Evolutionary conservation across 2,888 invertebrate genomes (phyloP).

Genomic region (Petrolisthes manimaculis): DNA sequence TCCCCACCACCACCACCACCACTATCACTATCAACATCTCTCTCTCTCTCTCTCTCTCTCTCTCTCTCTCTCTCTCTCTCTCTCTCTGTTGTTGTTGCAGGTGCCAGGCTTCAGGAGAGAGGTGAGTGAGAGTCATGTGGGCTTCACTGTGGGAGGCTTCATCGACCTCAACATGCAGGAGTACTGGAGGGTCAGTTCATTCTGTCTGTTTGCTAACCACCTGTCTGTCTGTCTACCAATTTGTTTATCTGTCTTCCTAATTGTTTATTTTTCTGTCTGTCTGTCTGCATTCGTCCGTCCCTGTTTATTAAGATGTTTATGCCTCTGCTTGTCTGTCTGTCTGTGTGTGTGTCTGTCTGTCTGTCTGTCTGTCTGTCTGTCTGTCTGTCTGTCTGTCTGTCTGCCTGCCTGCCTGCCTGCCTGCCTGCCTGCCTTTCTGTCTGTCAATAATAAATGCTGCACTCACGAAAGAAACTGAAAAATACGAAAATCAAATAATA

Average conservation of each 20-base stretch:
- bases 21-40: not conserved
- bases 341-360: not conserved
- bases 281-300: not conserved
- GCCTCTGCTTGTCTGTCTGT: not conserved
- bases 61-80: constrained; percentile 7
- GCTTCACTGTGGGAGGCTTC: not conserved
- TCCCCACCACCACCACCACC: not conserved
- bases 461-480: too few species aligned
- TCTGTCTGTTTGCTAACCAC: not conserved
- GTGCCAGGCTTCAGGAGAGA: not conserved
- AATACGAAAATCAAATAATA: too few species aligned
- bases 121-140: not conserved
- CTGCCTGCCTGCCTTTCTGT: too few species aligned
- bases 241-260: not conserved
- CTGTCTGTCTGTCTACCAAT: too few species aligned
- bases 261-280: constrained; percentile 4
- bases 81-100: too few species aligned
- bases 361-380: not conserved
- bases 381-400: not conserved
- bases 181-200: not conserved
- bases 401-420: too few species aligned
- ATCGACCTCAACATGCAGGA: constrained; percentile 6
- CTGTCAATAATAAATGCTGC: too few species aligned
- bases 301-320: constrained; percentile 8
- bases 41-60: constrained; percentile 7